Evolutionary conservation across 2,888 invertebrate genomes (phyloP).

Genomic region (Sarcophaga subvicina): DNA sequence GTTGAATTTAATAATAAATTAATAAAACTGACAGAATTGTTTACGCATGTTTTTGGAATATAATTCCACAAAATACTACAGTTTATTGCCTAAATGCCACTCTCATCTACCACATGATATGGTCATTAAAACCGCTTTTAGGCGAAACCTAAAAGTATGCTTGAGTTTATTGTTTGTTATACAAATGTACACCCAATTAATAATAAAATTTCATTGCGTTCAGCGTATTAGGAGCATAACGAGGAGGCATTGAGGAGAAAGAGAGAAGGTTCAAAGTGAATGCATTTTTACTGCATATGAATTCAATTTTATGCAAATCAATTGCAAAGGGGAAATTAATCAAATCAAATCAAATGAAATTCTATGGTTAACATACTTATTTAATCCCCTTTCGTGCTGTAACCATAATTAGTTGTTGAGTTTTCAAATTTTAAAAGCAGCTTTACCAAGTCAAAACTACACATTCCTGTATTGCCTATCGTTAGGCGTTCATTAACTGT

Average conservation of each 20-base stretch:
- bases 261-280: too few species aligned
- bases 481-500: neutral
- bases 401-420: slow-evolving; percentile 27
- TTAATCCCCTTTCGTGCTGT: neutral
- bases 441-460: too few species aligned
- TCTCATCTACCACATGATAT: too few species aligned
- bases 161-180: slow-evolving; percentile 16
- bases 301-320: slow-evolving; percentile 39
- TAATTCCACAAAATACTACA: too few species aligned
- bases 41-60: too few species aligned
- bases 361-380: too few species aligned
- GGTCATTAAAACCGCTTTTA: too few species aligned
- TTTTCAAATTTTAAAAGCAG: slow-evolving; percentile 2
- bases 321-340: slow-evolving; percentile 37
- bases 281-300: neutral
- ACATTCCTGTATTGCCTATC: too few species aligned
- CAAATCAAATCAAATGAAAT: neutral
- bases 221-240: neutral
- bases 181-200: neutral
- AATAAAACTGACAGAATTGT: too few species aligned
- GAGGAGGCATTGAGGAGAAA: neutral
- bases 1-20: too few species aligned
- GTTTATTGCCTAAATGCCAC: too few species aligned
- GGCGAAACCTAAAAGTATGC: slow-evolving; percentile 20
- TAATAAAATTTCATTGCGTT: too few species aligned